phyloP scores from a whole-genome alignment of 2,797 vertebrate species.

The Echeneis naucrates region DNA sequence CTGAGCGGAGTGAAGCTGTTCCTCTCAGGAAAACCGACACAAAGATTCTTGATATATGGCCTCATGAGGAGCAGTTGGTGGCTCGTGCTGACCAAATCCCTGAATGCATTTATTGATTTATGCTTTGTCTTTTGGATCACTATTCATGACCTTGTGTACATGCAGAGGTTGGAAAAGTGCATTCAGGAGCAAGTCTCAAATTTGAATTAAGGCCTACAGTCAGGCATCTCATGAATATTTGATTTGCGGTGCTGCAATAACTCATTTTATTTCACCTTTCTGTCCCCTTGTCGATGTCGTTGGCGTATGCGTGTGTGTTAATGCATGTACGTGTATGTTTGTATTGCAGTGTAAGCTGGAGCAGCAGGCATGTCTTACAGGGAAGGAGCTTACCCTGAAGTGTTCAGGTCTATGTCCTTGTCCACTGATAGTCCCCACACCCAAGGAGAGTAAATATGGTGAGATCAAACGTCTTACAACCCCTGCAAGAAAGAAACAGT shows the following conservation, averaged over 20 bases:
- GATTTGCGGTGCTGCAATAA: conserved; percentile 69
- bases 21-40: conserved; percentile 39
- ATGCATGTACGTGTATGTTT: conserved; percentile 31
- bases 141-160: conserved; percentile 73
- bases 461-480: conserved; percentile 38
- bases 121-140: conserved; percentile 70
- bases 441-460: conserved; percentile 88
- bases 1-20: conserved; percentile 27
- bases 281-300: conserved; percentile 55
- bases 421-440: conserved; percentile 81
- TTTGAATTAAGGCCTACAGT: conserved; percentile 72
- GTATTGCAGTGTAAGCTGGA: conserved; percentile 94
- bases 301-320: conserved; percentile 10
- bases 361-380: conserved; percentile 95
- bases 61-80: conserved; percentile 60
- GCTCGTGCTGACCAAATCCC: conserved; percentile 57
- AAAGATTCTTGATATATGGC: conserved; percentile 63
- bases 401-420: conserved; percentile 95
- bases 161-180: conserved; percentile 57
- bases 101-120: conserved; percentile 77
- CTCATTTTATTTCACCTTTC: conserved; percentile 72
- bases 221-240: conserved; percentile 82
- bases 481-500: conserved; percentile 1
- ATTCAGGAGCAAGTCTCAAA: conserved; percentile 61
- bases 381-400: conserved; percentile 91